Evolutionary conservation across 2,113 vertebrate species (phyloP).

Genomic region (Daboia siamensis): DNA sequence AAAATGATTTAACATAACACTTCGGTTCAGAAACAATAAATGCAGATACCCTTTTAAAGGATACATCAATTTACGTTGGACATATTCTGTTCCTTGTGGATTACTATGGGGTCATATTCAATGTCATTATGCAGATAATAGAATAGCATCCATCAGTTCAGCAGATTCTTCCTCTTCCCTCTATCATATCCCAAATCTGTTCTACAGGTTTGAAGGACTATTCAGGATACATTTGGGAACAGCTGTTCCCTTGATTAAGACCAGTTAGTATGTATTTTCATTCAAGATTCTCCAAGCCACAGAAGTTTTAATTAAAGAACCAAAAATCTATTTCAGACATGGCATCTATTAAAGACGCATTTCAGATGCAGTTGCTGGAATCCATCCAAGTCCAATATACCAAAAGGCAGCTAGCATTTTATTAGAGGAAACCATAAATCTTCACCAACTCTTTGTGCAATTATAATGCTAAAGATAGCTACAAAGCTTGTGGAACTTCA

Average conservation of each 20-base stretch:
- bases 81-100: not conserved
- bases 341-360: not conserved
- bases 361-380: conserved; percentile 37
- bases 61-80: not conserved
- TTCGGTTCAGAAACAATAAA: not conserved
- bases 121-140: not conserved
- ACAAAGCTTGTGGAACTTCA: not conserved
- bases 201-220: not conserved
- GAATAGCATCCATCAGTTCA: not conserved
- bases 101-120: not conserved
- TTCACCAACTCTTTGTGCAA: conserved; percentile 51
- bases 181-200: not conserved
- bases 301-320: conserved; percentile 43
- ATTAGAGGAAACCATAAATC: conserved; percentile 54
- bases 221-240: not conserved
- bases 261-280: not conserved
- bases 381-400: conserved; percentile 26
- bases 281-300: not conserved
- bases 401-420: conserved; percentile 34
- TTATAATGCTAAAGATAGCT: conserved; percentile 62
- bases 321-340: conserved; percentile 36
- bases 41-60: not conserved
- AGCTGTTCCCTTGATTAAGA: not conserved
- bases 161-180: not conserved
- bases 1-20: not conserved